phyloP scores from a whole-genome alignment of 1,140 invertebrate genomes.

The Idris sp. region DNA sequence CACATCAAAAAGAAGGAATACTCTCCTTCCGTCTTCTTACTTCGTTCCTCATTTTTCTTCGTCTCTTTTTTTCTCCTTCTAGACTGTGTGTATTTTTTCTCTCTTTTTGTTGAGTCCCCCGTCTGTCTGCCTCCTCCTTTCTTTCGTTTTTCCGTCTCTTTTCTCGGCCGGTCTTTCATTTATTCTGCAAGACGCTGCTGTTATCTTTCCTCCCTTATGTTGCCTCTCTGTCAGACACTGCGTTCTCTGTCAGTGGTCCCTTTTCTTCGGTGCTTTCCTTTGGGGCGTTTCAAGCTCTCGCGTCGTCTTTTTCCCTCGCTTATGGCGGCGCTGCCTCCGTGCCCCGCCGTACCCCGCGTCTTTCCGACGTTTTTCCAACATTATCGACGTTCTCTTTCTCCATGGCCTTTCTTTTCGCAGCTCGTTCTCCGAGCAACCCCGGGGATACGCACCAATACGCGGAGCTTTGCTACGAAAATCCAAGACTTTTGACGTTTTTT shows the following conservation, averaged over 20 bases:
- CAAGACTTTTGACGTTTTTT: constrained; percentile 54
- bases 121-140: no score
- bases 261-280: constrained; percentile 39
- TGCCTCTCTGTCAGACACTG: constrained; percentile 4
- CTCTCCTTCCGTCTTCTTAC: constrained; percentile 17
- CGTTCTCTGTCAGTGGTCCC: constrained; percentile 6
- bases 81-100: constrained; percentile 45
- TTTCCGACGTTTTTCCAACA: constrained; percentile 72
- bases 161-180: constrained; percentile 10
- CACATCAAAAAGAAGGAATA: constrained; percentile 27
- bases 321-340: constrained; percentile 37
- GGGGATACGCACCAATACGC: constrained; percentile 40
- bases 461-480: constrained; percentile 42
- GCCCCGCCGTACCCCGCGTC: constrained; percentile 49
- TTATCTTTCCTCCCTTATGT: constrained; percentile 32
- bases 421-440: constrained; percentile 51
- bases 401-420: constrained; percentile 62
- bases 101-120: no score
- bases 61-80: constrained; percentile 75
- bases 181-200: constrained; percentile 18
- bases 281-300: constrained; percentile 47
- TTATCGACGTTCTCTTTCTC: constrained; percentile 72
- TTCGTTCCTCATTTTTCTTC: constrained; percentile 60
- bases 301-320: constrained; percentile 50
- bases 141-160: neutral